These are phyloP conservation scores for Pteruthius melanotis DNA, from an alignment of 2,113 vertebrate species.

Conservation along the genomic window DNA sequence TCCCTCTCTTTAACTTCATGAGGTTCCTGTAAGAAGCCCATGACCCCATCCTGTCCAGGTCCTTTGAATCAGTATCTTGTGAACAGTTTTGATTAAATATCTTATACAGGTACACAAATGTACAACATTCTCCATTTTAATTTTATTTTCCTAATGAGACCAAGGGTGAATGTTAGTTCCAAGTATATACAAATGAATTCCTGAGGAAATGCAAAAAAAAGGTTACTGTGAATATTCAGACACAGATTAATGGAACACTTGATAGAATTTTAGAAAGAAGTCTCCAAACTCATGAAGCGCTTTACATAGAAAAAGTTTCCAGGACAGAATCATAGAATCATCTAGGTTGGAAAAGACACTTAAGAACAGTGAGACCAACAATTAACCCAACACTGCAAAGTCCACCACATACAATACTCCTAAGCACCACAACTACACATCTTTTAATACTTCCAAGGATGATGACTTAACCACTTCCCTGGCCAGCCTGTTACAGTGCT, in stretches of 20 bases:
- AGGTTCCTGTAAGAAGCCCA: background rate
- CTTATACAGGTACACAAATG: background rate
- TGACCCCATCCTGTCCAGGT: background rate
- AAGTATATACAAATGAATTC: background rate
- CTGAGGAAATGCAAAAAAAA: background rate
- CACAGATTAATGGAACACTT: background rate
- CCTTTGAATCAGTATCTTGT: background rate
- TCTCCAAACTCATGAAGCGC: background rate
- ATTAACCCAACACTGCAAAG: background rate
- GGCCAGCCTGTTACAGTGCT: background rate
- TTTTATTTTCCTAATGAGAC: background rate
- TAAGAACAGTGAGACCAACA: background rate
- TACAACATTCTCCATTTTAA: background rate
- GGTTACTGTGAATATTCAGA: background rate
- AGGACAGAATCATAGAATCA: background rate
- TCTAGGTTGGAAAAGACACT: background rate
- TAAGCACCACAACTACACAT: accelerated
- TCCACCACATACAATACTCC: background rate
- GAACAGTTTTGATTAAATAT: background rate
- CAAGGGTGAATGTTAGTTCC: background rate
- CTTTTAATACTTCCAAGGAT: background rate
- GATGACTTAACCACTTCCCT: background rate
- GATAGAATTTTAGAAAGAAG: background rate
- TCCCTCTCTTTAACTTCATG: background rate
- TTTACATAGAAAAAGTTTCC: background rate